Conservation (phyloP, 2,797 vertebrate genomes). For the Xyrichtys novacula region DNA sequence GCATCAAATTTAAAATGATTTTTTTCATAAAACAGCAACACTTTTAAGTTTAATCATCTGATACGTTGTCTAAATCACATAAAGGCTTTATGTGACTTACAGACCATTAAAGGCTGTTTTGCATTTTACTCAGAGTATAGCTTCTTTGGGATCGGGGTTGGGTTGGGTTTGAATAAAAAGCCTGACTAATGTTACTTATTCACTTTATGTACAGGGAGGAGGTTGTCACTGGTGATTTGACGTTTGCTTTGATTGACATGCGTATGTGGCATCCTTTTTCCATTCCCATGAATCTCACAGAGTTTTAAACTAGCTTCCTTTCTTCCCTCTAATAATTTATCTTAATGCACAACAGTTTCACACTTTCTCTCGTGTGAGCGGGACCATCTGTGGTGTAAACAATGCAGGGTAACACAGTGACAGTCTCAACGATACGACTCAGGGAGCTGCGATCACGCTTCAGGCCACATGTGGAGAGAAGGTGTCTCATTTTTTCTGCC, state of each 20-base stretch:
- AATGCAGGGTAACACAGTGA: background rate
- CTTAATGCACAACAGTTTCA: background rate
- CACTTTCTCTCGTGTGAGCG: background rate
- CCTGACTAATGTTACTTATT: too few species aligned
- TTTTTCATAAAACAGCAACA: too few species aligned
- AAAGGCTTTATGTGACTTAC: too few species aligned
- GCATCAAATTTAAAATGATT: too few species aligned
- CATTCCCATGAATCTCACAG: background rate
- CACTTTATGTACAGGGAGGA: too few species aligned
- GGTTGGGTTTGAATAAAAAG: too few species aligned
- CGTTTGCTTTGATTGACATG: background rate
- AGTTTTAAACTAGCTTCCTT: background rate
- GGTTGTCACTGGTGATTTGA: too few species aligned
- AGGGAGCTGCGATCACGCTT: background rate
- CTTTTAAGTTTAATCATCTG: too few species aligned
- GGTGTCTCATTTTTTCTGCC: background rate
- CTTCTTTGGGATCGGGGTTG: too few species aligned
- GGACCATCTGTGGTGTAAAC: background rate
- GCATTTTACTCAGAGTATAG: too few species aligned
- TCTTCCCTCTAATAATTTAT: background rate
- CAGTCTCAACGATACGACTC: background rate
- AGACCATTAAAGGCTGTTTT: too few species aligned
- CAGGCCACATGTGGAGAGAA: conserved; percentile 6
- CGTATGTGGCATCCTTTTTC: background rate
- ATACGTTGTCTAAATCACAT: too few species aligned